Evolutionary conservation across 37 sponge, comb jelly and placozoan species (phyloP), one percentile per base, ranked within the genome.

Genomic region (Spongia lamella): DNA sequence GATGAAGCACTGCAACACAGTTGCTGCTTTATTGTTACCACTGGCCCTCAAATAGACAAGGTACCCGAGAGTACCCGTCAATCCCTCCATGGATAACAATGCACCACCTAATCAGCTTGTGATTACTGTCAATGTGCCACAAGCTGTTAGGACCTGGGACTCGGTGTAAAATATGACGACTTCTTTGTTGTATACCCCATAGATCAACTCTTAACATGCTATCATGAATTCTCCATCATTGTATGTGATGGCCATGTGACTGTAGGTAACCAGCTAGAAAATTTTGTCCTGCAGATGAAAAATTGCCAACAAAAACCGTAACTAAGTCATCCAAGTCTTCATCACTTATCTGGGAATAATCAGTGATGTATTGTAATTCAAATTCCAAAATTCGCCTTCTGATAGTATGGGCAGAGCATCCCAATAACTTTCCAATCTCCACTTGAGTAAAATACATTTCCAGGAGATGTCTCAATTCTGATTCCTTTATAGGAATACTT

Each of bases 121-220:
- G 81, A 38, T 86, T 29, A 3, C 87, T 71, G 56, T 86, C 87
- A 17, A 86, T 66, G 29, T 86, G 87, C 76, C 87, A 86, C 33
- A 86, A 27, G 20, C 65, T 39, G 21, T 86, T 79, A 22, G 87
- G 81, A 33, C 19, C 15, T 22, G 66, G 69, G 16, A 86, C 87
- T 36, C 16, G 43, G 26, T 52, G 38, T 21, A 79, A 37, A 25
- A 25, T 37, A 1, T 29, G 33, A 31, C 68, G 30, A 1, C 25
- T 20, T 2, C 81, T 39, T 1, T 26, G 16, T 37, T 2, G 1
- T 0, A 75, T 68, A 21, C 71, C 70, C 20, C 24, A 30, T 30
- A 68, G 59, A 53, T 86, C 81, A 60, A 79, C 73, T 15, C 76
- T 29, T 30, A 27, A 2, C 38, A 86, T 33, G 40, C 55, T 35